Evolutionary conservation across 1,140 invertebrate genomes (phyloP).

Genomic region (Drosophila bipectinata): DNA sequence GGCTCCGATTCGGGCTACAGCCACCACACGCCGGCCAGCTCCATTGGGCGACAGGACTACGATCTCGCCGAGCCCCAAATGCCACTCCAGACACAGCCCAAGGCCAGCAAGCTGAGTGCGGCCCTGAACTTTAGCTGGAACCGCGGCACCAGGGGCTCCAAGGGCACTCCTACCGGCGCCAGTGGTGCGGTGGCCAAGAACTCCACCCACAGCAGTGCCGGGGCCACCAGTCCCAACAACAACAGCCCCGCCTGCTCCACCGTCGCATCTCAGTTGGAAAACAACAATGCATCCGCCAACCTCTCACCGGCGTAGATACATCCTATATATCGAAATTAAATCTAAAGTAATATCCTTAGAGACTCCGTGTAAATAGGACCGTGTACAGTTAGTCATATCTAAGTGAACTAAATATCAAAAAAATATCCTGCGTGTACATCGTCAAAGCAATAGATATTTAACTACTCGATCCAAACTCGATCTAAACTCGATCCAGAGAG

Average conservation of each 20-base stretch:
- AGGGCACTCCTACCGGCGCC: constrained; percentile 1
- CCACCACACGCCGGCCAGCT: constrained; percentile 86
- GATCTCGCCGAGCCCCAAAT: constrained; percentile 62
- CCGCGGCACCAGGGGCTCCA: constrained; percentile 29
- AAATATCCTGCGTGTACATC: constrained; percentile 73
- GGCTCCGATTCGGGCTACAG: constrained; percentile 89
- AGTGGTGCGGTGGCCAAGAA: constrained; percentile 12
- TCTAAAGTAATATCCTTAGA: neutral
- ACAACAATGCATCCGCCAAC: constrained; percentile 50
- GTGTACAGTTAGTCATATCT: constrained; percentile 71
- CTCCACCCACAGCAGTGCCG: constrained; percentile 37
- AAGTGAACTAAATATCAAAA: constrained; percentile 32
- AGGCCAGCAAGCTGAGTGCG: constrained; percentile 64
- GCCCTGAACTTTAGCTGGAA: constrained; percentile 79
- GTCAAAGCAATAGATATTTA: constrained; percentile 74
- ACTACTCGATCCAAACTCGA: neutral
- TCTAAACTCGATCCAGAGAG: constrained; percentile 21
- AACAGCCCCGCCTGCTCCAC: constrained; percentile 75
- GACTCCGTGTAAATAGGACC: constrained; percentile 45
- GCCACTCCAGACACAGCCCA: constrained; percentile 29
- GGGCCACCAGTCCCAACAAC: constrained; percentile 74
- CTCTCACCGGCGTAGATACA: constrained; percentile 63
- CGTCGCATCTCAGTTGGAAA: constrained; percentile 67
- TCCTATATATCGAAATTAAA: neutral
- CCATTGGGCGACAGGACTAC: constrained; percentile 75